A percentile compares a stretch with the other conserved stretches of the same genome.
These are phyloP conservation scores for Catharus bicknelli DNA, from an alignment of 2,113 vertebrate genomes.

Conservation along the genomic window DNA sequence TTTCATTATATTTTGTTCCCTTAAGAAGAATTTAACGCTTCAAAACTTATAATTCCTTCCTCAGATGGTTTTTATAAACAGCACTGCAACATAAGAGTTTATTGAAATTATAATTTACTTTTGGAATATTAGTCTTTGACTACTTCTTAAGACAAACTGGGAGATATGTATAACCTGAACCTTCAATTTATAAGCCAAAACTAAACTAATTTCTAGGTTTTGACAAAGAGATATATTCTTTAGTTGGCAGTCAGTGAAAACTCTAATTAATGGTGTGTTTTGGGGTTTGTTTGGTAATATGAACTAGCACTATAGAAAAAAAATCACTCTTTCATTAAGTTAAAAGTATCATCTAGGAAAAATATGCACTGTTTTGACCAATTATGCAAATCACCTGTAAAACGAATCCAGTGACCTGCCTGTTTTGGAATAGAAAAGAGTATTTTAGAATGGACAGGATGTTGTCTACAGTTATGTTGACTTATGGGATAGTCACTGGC, in stretches of 20 bases:
- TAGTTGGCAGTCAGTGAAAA: background rate
- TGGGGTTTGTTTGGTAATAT: background rate
- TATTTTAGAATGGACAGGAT: background rate
- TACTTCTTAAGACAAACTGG: background rate
- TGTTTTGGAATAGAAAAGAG: background rate
- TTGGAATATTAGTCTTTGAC: background rate
- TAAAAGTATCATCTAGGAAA: background rate
- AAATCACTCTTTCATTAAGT: background rate
- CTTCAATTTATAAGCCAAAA: background rate
- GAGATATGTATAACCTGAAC: background rate
- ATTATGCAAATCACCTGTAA: background rate
- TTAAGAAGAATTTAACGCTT: background rate
- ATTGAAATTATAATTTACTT: background rate
- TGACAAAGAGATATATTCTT: background rate
- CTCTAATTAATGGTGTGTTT: background rate
- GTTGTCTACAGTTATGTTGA: background rate
- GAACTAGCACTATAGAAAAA: background rate
- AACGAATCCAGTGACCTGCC: background rate
- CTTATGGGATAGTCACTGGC: background rate
- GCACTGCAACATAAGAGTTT: background rate
- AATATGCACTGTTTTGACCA: background rate
- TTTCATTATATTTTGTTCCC: background rate
- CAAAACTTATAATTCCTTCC: background rate
- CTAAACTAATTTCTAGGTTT: background rate
- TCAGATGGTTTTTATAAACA: background rate